A percentile compares a stretch with the other conserved stretches of the same genome.
phyloP scores from a whole-genome alignment of 1,140 invertebrate species.

The Alviniconcha marisindica region DNA sequence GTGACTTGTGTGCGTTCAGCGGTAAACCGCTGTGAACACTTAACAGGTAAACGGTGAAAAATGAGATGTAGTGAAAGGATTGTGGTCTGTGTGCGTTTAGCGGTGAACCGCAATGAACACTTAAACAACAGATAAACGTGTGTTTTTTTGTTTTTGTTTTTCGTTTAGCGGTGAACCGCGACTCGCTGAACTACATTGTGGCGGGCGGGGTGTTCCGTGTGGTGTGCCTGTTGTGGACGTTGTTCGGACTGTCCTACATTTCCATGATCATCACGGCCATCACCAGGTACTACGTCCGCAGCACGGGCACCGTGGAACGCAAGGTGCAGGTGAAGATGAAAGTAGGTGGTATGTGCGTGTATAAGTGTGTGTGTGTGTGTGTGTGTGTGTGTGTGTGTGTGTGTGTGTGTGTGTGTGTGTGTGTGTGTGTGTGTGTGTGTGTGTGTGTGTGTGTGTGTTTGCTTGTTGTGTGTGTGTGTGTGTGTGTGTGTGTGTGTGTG shows the following conservation, averaged over 20 bases:
- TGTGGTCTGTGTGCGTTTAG: too few species aligned
- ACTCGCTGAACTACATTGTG: neutral
- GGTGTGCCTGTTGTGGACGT: neutral
- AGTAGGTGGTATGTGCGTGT: neutral
- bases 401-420: neutral
- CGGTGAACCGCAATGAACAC: too few species aligned
- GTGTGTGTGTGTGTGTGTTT: neutral
- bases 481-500: neutral
- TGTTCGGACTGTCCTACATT: conserved; percentile 28
- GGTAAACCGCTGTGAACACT: too few species aligned
- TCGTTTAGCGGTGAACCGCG: neutral
- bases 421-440: neutral
- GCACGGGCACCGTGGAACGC: neutral
- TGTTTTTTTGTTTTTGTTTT: too few species aligned
- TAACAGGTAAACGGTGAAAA: too few species aligned
- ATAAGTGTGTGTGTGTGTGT: neutral
- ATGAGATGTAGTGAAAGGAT: too few species aligned
- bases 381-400: neutral
- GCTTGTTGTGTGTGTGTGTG: neutral
- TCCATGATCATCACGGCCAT: conserved; percentile 34
- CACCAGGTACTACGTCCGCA: conserved; percentile 8
- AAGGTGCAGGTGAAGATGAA: neutral
- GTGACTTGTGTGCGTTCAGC: too few species aligned
- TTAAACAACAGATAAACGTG: too few species aligned
- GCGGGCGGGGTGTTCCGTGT: neutral